These are phyloP conservation scores for Malacosoma neustria DNA, from an alignment of 2,888 invertebrate species.

Conservation along the genomic window DNA sequence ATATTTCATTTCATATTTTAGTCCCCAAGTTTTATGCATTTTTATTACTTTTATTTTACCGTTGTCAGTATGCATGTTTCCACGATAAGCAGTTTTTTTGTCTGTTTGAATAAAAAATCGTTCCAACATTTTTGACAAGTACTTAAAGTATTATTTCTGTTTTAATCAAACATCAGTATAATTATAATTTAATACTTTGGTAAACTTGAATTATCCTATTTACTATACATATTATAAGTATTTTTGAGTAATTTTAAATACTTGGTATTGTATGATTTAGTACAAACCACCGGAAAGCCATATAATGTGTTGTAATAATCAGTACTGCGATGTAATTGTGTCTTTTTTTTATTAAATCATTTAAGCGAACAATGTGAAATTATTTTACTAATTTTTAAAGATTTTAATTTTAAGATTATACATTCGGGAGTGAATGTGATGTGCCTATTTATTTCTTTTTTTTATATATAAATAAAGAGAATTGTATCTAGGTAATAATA, in stretches of 20 bases:
- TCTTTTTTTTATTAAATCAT: conserved; percentile 41
- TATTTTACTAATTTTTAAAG: conserved; percentile 41
- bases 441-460: conserved; percentile 70
- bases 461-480: conserved; percentile 42
- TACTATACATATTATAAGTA: too few species aligned
- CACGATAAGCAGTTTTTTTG: too few species aligned
- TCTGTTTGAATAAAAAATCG: too few species aligned
- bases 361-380: conserved; percentile 43
- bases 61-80: too few species aligned
- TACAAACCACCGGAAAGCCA: conserved; percentile 59
- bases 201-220: too few species aligned
- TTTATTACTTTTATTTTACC: too few species aligned
- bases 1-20: too few species aligned
- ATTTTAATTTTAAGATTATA: conserved; percentile 43
- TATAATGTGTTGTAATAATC: conserved; percentile 45
- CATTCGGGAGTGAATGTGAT: conserved; percentile 59
- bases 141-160: too few species aligned
- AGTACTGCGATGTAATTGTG: conserved; percentile 61
- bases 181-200: too few species aligned
- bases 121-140: too few species aligned
- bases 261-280: conserved; percentile 29
- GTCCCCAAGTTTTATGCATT: too few species aligned
- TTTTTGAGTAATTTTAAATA: background rate
- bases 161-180: too few species aligned
- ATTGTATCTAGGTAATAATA: conserved; percentile 50